A percentile compares a stretch with the other conserved stretches of the same genome.
Conservation (phyloP, 1,140 invertebrate species). For the Berghia stephanieae region DNA sequence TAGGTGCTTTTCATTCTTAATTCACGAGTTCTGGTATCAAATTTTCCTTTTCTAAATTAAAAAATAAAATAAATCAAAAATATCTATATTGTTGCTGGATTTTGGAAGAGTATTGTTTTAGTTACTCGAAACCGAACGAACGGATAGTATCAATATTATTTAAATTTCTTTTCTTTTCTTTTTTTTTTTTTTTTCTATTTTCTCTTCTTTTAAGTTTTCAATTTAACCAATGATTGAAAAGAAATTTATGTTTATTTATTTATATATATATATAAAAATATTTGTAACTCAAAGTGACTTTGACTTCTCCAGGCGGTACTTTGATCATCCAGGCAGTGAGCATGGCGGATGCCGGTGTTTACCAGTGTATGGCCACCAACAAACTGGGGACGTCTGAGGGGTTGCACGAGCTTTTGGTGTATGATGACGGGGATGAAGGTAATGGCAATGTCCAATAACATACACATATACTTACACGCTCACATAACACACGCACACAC, state of each 20-base stretch:
- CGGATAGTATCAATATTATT: too few relatives aligned
- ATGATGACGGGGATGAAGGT: neutral
- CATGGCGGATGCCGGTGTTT: conserved; percentile 21
- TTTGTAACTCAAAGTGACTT: neutral
- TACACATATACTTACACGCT: neutral
- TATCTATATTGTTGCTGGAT: too few relatives aligned
- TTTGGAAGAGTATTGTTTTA: too few relatives aligned
- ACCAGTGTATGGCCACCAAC: conserved; percentile 29
- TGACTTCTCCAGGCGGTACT: neutral
- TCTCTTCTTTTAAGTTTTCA: neutral
- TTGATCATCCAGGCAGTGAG: neutral
- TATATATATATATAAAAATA: neutral
- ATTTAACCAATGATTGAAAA: neutral
- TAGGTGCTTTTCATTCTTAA: too few relatives aligned
- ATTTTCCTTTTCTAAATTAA: too few relatives aligned
- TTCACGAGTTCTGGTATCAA: too few relatives aligned
- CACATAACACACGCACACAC: neutral
- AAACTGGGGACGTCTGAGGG: conserved; percentile 9
- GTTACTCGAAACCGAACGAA: too few relatives aligned
- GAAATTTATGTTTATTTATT: neutral
- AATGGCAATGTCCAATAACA: neutral
- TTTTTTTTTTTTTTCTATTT: neutral
- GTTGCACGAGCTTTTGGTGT: neutral
- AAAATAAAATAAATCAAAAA: too few relatives aligned
- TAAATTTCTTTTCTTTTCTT: neutral